phyloP scores from a whole-genome alignment of 2,797 vertebrate genomes.

The Poecilia velifera region DNA sequence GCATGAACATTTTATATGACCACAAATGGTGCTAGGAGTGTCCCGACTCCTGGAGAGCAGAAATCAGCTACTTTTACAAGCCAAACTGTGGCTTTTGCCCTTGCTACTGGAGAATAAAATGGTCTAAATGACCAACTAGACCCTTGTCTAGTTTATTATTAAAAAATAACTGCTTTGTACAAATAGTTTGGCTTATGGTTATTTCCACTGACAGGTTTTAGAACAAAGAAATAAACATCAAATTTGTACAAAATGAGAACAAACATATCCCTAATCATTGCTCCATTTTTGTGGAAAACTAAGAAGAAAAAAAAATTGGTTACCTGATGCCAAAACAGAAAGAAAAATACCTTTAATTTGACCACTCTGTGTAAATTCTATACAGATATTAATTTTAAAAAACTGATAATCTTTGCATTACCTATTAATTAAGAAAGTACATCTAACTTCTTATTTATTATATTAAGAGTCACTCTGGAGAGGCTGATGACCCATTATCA shows the following conservation, averaged over 20 bases:
- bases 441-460: not conserved
- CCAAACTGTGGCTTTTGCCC: not conserved
- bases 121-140: not conserved
- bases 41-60: not conserved
- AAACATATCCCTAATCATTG: not conserved
- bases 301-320: not conserved
- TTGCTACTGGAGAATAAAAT: too few species aligned
- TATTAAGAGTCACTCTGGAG: not conserved
- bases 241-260: not conserved
- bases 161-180: not conserved
- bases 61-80: not conserved
- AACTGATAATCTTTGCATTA: not conserved
- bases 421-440: not conserved
- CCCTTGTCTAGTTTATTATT: not conserved
- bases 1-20: not conserved
- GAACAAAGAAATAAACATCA: not conserved
- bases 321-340: not conserved
- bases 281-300: not conserved
- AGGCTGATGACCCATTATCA: not conserved
- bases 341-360: not conserved
- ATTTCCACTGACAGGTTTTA: not conserved
- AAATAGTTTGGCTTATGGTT: not conserved
- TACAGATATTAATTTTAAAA: not conserved
- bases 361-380: not conserved
- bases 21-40: not conserved